A percentile compares a stretch with the other conserved stretches of the same genome.
These are phyloP conservation scores for Adineta ricciae DNA, from an alignment of 2,888 invertebrate species.

Conservation along the genomic window DNA sequence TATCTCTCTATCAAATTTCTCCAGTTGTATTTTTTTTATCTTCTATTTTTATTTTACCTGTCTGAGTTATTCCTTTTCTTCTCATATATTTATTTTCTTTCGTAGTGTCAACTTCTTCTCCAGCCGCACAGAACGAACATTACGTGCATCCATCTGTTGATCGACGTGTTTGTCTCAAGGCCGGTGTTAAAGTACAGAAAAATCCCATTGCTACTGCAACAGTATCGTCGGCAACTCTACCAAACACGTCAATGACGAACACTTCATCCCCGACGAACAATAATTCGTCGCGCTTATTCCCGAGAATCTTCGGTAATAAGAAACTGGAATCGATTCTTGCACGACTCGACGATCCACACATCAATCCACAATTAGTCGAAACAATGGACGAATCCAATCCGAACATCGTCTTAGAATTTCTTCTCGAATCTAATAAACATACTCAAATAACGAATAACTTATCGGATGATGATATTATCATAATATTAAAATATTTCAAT, in stretches of 20 bases:
- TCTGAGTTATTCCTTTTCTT: background rate
- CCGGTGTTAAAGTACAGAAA: conserved; percentile 21
- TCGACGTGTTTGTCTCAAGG: conserved; percentile 30
- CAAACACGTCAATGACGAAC: background rate
- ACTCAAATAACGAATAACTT: conserved; percentile 27
- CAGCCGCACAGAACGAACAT: background rate
- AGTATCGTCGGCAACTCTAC: background rate
- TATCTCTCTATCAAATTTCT: background rate
- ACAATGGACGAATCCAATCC: conserved; percentile 31
- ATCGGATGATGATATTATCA: conserved; percentile 29
- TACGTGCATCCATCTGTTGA: conserved; percentile 33
- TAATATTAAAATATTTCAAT: conserved; percentile 33
- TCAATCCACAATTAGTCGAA: conserved; percentile 26
- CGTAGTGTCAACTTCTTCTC: background rate
- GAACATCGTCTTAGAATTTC: conserved; percentile 27
- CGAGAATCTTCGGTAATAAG: conserved; percentile 29
- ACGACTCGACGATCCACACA: conserved; percentile 29
- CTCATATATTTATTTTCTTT: background rate
- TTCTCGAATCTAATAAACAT: conserved; percentile 25
- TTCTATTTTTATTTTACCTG: background rate
- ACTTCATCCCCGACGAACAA: background rate
- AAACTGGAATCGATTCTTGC: conserved; percentile 29
- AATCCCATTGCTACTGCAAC: background rate
- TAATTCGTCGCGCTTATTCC: background rate
- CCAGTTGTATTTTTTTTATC: background rate